Evolutionary conservation across 1,140 invertebrate genomes (phyloP), one percentile per base, ranked within the genome.

Genomic region (Drosophila parvula): DNA sequence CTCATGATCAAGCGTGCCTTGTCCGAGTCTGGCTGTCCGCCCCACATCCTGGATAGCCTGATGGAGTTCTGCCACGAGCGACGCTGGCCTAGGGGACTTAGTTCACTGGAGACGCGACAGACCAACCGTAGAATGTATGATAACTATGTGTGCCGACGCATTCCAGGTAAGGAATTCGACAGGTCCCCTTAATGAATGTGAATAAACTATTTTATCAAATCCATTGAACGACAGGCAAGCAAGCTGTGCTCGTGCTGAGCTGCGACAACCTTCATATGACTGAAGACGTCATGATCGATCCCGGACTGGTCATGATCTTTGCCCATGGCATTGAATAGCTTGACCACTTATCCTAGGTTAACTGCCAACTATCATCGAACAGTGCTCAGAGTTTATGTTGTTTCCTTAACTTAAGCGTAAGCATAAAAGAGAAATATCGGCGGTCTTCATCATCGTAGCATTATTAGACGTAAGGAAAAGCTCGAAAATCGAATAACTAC

Each of bases 251-350:
- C 77, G 98, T 99, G 30, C 94, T 99, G 79, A 96, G 96, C 67
- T 98, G 97, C 92, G 98, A 99, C 92, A 99, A 99, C 92, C 94
- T 95, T 30, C 98, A 99, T 91, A 98, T 99, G 94, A 96, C 97
- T 73, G 97, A 98, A 77, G 97, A 99, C 80, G 97, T 99, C 95
- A 98, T 99, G 94, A 94, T 98, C 34, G 97, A 98, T 80, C 98
- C 98, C 5, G 98, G 98, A n/a, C 94, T 99, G 74, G 97, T 99
- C 14, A 98, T 99, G 98, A 99, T 99, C 84, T 99, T 99, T 94
- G 98, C 98, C 58, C 98, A 99, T 93, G 98, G 98, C 65, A 98
- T 99, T 62, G 98, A 98, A 71, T 92, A 90, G 78, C 55, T 63
- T 45, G 74, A 76, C 70, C 67, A 62, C 68, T 65, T 68, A 77